Percentiles rank a stretch among this genome's conserved stretches.
Conservation (phyloP, 2,113 vertebrate species). For the Irena cyanogastra region DNA sequence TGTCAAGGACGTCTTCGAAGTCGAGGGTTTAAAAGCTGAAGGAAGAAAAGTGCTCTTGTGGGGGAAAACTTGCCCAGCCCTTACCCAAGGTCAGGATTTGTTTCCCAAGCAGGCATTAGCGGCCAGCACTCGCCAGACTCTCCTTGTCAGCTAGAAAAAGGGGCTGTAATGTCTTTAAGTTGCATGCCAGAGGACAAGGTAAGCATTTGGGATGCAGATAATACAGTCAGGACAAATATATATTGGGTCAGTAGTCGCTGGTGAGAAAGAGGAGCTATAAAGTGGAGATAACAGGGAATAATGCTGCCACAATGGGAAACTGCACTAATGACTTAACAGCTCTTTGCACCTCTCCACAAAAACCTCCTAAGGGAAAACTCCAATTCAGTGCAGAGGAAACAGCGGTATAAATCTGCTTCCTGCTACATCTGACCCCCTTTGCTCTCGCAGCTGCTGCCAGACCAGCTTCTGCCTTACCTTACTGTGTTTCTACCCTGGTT, state of each 20-base stretch:
- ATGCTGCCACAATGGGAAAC: conserved; percentile 22
- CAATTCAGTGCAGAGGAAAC: not conserved
- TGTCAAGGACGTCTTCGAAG: not conserved
- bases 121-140: not conserved
- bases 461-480: not conserved
- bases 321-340: conserved; percentile 53
- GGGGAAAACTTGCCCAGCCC: not conserved
- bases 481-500: not conserved
- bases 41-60: not conserved
- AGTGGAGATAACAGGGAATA: conserved; percentile 51
- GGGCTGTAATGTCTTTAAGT: not conserved
- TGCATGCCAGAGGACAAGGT: not conserved
- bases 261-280: conserved; percentile 40
- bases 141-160: not conserved
- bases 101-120: not conserved
- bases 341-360: conserved; percentile 55
- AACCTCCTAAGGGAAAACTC: conserved; percentile 43
- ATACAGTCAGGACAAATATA: conserved; percentile 22
- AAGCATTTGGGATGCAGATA: not conserved
- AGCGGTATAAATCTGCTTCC: not conserved
- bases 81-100: not conserved
- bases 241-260: conserved; percentile 18
- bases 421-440: not conserved
- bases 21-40: not conserved
- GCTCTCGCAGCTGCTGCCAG: not conserved